A percentile compares a stretch with the other conserved stretches of the same genome.
phyloP scores from a whole-genome alignment of 1,140 invertebrate genomes.

The Caenorhabditis remanei region DNA sequence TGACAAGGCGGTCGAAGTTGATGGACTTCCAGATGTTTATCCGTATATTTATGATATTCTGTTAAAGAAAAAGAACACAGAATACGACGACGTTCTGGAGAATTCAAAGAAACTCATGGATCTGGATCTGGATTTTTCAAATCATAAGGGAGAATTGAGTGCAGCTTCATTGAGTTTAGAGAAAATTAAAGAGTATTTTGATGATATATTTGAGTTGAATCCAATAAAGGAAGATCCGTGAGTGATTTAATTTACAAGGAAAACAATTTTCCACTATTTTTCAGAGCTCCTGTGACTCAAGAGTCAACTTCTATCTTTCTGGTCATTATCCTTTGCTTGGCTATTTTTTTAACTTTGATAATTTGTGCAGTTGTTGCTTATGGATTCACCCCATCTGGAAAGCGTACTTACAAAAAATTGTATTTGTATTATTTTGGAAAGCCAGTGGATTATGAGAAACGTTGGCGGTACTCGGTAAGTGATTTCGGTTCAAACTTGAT shows the following conservation, averaged over 20 bases:
- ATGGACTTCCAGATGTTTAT: constrained; percentile 21
- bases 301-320: neutral
- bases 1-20: neutral
- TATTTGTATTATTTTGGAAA: constrained; percentile 39
- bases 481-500: neutral
- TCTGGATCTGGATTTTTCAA: constrained; percentile 9
- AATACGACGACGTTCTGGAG: neutral
- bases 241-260: neutral
- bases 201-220: neutral
- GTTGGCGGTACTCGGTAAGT: constrained; percentile 26
- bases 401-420: neutral
- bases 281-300: neutral
- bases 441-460: constrained; percentile 11
- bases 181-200: neutral
- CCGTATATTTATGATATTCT: neutral
- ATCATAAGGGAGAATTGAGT: constrained; percentile 1
- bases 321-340: neutral
- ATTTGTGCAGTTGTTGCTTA: neutral
- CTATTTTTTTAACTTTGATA: neutral
- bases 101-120: neutral
- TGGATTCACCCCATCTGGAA: constrained; percentile 18
- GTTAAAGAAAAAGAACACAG: neutral
- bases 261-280: neutral
- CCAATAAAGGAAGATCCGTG: neutral
- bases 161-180: constrained; percentile 28